phyloP scores from a whole-genome alignment of 2,888 invertebrate genomes.

The Polydesmus complanatus region DNA sequence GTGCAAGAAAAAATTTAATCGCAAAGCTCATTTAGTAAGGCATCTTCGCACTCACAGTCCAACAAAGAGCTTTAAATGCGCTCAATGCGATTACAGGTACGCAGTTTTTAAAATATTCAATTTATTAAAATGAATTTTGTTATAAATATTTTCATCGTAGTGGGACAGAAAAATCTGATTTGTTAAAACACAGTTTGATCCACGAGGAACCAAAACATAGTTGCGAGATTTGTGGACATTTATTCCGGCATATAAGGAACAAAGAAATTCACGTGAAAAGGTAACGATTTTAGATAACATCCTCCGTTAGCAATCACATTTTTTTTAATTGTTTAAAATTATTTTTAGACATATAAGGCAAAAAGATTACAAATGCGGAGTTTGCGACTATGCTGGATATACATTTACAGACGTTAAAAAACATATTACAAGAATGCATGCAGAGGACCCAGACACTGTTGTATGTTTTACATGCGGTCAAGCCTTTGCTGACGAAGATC shows the following conservation, averaged over 20 bases:
- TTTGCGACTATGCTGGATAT: conserved; percentile 35
- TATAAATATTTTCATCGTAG: conserved; percentile 23
- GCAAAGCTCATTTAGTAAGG: conserved; percentile 34
- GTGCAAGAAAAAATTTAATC: conserved; percentile 32
- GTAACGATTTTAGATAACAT: conserved; percentile 21
- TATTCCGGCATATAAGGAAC: conserved; percentile 34
- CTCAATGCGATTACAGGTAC: conserved; percentile 33
- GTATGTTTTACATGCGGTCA: conserved; percentile 30
- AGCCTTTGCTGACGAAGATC: conserved; percentile 26
- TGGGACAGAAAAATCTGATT: conserved; percentile 34
- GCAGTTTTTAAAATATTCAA: background rate
- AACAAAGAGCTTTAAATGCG: conserved; percentile 33
- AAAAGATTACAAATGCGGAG: conserved; percentile 35
- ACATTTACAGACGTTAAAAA: conserved; percentile 36
- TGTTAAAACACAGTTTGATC: conserved; percentile 33
- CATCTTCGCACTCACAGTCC: conserved; percentile 33
- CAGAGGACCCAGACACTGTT: conserved; percentile 26
- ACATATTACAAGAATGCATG: conserved; percentile 34
- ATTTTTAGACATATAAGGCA: conserved; percentile 32
- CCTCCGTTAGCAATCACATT: background rate
- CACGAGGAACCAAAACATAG: conserved; percentile 33
- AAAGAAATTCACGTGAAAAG: conserved; percentile 34
- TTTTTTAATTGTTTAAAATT: background rate
- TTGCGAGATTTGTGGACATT: conserved; percentile 33
- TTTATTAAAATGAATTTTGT: background rate